Conservation (phyloP, 2,797 vertebrate species). For the Balearica regulorum region DNA sequence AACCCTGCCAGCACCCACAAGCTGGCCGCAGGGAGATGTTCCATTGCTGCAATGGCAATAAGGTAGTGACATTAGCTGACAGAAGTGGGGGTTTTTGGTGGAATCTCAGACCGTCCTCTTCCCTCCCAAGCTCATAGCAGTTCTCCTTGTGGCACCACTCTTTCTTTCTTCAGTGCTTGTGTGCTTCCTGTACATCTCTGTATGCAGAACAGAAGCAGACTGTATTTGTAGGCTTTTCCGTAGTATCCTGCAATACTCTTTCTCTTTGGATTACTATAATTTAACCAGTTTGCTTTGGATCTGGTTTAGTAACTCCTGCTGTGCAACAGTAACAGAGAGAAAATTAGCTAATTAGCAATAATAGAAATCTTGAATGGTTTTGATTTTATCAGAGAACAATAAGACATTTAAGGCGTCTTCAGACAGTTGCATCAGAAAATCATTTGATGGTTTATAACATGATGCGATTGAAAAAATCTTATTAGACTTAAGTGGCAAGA, state of each 20-base stretch:
- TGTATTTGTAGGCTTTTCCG: neutral
- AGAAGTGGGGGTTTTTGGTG: neutral
- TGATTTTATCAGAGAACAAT: neutral
- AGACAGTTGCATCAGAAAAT: neutral
- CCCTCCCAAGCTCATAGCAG: neutral
- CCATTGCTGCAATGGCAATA: neutral
- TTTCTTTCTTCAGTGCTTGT: neutral
- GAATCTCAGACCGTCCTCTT: neutral
- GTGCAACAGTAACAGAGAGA: neutral
- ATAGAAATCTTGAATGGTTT: neutral
- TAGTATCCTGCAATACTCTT: neutral
- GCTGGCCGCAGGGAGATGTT: rapidly evolving
- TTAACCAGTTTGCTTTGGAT: neutral
- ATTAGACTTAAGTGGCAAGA: neutral
- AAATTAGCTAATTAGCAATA: neutral
- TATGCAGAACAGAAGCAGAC: too few relatives aligned
- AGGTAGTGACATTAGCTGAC: too few relatives aligned
- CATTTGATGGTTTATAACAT: neutral
- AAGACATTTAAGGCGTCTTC: neutral
- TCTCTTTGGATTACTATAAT: neutral
- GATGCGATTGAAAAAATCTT: neutral
- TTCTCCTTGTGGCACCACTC: too few relatives aligned
- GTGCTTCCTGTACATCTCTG: too few relatives aligned
- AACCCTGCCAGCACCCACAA: neutral
- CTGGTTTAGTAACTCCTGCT: neutral